Conservation (phyloP, 2,113 vertebrate species). For the Pterocles orientalis region DNA sequence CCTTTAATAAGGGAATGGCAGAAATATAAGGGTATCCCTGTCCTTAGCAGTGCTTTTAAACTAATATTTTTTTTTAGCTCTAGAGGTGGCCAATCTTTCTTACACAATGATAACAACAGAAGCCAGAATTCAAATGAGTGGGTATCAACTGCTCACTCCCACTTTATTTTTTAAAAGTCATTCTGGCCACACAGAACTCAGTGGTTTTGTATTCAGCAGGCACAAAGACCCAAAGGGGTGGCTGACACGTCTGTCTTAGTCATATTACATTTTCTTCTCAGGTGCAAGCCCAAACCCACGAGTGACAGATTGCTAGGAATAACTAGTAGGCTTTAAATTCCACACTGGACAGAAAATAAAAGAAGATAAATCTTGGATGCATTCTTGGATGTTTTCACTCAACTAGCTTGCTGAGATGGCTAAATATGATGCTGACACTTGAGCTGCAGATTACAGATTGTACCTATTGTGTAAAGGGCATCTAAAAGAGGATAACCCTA, state of each 20-base stretch:
- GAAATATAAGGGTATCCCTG: neutral
- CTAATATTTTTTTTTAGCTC: neutral
- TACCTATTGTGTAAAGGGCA: neutral
- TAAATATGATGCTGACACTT: neutral
- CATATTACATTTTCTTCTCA: neutral
- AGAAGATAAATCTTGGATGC: neutral
- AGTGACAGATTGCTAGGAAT: neutral
- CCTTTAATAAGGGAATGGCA: neutral
- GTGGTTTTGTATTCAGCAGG: neutral
- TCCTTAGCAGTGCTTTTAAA: neutral
- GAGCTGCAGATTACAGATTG: neutral
- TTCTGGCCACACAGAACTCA: neutral
- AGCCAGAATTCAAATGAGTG: neutral
- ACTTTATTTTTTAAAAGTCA: neutral
- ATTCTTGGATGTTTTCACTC: neutral
- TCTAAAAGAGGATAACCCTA: neutral
- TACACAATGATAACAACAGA: neutral
- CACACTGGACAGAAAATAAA: neutral
- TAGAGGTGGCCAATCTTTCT: neutral
- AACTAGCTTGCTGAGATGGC: neutral
- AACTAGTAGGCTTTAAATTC: neutral
- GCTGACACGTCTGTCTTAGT: rapidly evolving
- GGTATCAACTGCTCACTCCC: too few species aligned
- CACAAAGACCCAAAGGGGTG: neutral
- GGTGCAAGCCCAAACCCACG: neutral